phyloP scores from a whole-genome alignment of 2,888 invertebrate genomes.

The Rhingia campestris region DNA sequence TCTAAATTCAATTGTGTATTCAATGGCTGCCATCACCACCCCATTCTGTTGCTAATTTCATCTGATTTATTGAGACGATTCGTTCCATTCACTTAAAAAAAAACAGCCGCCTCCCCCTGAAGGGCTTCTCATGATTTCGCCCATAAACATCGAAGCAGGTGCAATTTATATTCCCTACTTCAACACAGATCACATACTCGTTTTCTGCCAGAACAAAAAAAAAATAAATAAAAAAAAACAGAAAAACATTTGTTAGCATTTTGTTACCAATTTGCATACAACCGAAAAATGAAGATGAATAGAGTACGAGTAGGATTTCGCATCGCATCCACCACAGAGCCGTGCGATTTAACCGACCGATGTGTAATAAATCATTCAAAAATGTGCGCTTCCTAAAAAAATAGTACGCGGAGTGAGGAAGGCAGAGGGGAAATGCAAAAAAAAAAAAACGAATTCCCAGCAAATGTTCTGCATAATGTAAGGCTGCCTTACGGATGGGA shows the following conservation, averaged over 20 bases:
- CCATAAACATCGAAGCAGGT: conserved; percentile 62
- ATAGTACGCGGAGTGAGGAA: background rate
- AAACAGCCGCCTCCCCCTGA: background rate
- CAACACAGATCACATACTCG: conserved; percentile 30
- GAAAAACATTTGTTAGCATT: conserved; percentile 63
- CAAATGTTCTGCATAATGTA: conserved; percentile 50
- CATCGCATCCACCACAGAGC: conserved; percentile 18
- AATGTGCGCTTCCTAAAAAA: conserved; percentile 42
- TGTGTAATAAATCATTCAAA: conserved; percentile 70
- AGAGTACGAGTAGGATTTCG: conserved; percentile 23
- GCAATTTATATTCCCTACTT: conserved; percentile 41
- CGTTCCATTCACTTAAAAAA: conserved; percentile 1
- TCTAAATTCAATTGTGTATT: too few relatives aligned
- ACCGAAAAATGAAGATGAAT: conserved; percentile 47
- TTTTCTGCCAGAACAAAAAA: conserved; percentile 1
- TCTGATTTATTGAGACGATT: conserved; percentile 51
- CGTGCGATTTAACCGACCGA: conserved; percentile 47
- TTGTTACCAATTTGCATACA: conserved; percentile 70
- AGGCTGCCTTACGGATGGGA: conserved; percentile 41
- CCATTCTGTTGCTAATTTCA: conserved; percentile 4
- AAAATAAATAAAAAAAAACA: background rate
- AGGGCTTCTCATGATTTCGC: conserved; percentile 26
- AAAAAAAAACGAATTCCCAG: conserved; percentile 15
- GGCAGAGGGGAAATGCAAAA: background rate
- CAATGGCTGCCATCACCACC: too few relatives aligned